phyloP scores from a whole-genome alignment of 2,113 vertebrate genomes.

The Eleginops maclovinus region DNA sequence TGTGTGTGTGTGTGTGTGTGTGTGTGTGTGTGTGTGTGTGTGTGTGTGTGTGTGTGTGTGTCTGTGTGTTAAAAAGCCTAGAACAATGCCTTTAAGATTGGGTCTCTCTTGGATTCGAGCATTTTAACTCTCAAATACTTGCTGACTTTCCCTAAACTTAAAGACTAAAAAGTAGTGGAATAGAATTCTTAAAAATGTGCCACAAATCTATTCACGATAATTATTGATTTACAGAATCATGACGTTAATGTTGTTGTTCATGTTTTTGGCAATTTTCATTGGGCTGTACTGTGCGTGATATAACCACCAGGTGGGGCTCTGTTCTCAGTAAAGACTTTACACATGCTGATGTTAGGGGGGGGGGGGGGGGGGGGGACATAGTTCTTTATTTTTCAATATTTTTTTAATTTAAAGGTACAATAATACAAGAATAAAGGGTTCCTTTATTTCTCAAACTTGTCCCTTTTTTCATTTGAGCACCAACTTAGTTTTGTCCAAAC shows the following conservation, averaged over 20 bases:
- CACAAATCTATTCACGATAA: not conserved
- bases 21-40: too few relatives aligned
- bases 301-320: conserved; percentile 46
- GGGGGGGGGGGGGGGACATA: too few relatives aligned
- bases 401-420: not conserved
- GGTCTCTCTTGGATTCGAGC: too few relatives aligned
- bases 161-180: too few relatives aligned
- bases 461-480: not conserved
- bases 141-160: too few relatives aligned
- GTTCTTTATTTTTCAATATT: not conserved
- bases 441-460: not conserved
- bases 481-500: not conserved
- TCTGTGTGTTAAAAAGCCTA: too few relatives aligned
- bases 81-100: too few relatives aligned
- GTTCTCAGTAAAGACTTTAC: not conserved
- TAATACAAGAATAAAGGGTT: not conserved
- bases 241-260: not conserved
- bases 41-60: too few relatives aligned
- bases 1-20: too few relatives aligned
- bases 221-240: not conserved
- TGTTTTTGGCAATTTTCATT: not conserved
- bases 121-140: too few relatives aligned
- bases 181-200: not conserved
- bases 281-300: not conserved
- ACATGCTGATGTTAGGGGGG: too few relatives aligned